A percentile compares a stretch with the other conserved stretches of the same genome.
phyloP scores from a whole-genome alignment of 2,888 invertebrate species.

The Laothoe populi region DNA sequence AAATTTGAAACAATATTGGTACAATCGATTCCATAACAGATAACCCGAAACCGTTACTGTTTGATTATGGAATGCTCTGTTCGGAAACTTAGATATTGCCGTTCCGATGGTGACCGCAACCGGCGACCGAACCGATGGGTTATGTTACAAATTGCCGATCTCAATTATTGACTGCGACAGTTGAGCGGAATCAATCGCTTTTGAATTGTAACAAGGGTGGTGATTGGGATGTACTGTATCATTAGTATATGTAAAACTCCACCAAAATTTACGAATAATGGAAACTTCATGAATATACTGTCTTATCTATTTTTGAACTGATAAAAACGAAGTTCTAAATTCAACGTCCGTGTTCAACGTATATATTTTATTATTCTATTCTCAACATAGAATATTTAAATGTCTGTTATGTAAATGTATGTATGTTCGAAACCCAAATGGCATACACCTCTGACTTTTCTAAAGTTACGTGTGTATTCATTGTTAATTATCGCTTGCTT shows the following conservation, averaged over 20 bases:
- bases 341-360: no score
- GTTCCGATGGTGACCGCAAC: slow-evolving; percentile 52
- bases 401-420: no score
- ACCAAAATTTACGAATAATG: background rate
- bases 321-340: no score
- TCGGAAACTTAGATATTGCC: slow-evolving; percentile 27
- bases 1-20: background rate
- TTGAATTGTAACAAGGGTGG: background rate
- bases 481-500: no score
- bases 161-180: slow-evolving; percentile 26
- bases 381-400: no score
- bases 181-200: slow-evolving; percentile 21
- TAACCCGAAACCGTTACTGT: background rate
- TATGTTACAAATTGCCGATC: slow-evolving; percentile 53
- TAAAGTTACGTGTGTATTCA: no score
- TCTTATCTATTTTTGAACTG: no score
- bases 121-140: slow-evolving; percentile 42
- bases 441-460: no score
- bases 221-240: background rate
- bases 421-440: no score
- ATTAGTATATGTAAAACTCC: background rate
- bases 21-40: slow-evolving; percentile 2
- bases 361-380: no score
- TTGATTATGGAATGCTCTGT: slow-evolving; percentile 19
- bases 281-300: no score